phyloP scores from a whole-genome alignment of 2,113 vertebrate species.

The Nerophis lumbriciformis region DNA sequence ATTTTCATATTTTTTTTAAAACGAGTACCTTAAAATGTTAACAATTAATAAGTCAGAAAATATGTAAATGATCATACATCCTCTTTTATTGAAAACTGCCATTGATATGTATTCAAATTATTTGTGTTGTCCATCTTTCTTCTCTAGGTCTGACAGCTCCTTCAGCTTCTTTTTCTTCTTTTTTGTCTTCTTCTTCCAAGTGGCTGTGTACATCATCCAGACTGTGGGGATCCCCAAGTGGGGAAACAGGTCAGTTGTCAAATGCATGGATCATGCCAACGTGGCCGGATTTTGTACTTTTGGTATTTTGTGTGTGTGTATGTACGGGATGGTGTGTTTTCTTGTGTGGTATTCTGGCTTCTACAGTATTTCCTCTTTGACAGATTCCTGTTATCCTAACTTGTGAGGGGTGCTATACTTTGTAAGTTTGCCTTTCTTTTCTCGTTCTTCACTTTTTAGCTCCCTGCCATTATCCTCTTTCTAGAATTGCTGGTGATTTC shows the following conservation, averaged over 20 bases:
- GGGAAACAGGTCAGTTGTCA: constrained; percentile 86
- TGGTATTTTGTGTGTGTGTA: constrained; percentile 6
- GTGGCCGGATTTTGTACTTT: not conserved
- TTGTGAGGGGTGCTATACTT: constrained; percentile 51
- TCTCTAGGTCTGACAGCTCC: constrained; percentile 93
- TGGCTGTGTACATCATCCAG: constrained; percentile 89
- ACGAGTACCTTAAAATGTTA: too few relatives aligned
- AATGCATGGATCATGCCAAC: not conserved
- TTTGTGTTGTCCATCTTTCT: constrained; percentile 7
- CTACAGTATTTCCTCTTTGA: constrained; percentile 56
- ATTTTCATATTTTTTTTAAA: too few relatives aligned
- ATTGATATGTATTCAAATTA: not conserved
- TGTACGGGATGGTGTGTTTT: constrained; percentile 5
- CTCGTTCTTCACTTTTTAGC: constrained; percentile 18
- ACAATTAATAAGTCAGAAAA: too few relatives aligned
- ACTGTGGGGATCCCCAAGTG: constrained; percentile 84
- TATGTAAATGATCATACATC: too few relatives aligned
- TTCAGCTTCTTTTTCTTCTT: constrained; percentile 99
- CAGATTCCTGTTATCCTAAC: constrained; percentile 54
- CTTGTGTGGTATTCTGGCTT: constrained; percentile 22
- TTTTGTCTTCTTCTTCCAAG: constrained; percentile 95
- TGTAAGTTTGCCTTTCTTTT: constrained; percentile 54
- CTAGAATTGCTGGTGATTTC: not conserved
- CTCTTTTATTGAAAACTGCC: too few relatives aligned
- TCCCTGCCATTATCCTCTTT: constrained; percentile 8